Base-by-base conservation (phyloP, 2,113 vertebrate genomes). In the Desmodus rotundus region DNA sequence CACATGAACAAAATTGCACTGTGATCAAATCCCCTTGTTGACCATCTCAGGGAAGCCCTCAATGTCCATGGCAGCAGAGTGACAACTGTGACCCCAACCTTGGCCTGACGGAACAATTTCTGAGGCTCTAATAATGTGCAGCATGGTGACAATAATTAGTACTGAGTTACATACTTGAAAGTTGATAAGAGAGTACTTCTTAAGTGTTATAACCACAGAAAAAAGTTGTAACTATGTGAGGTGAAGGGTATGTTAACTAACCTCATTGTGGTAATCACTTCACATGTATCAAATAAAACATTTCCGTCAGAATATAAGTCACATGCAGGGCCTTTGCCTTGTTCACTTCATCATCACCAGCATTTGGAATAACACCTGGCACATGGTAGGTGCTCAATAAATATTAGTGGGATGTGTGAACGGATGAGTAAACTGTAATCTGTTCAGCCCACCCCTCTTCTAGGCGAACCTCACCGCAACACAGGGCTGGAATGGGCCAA, bases 1-100 rank as follows among this genome's bases (percentile, higher is more conserved):
- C 89, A 87, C 19, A 36, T 81, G 94, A 76, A 84, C 45, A 70
- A 54, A 87, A 72, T 3, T 54, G 38, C 41, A n/a, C 56, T 95
- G 33, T 38, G 45, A 65, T 52, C 70, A 86, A 43, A 70, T 36
- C 36, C 67, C 47, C 28, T 2, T 0, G 4, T 4, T 45, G 33
- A 63, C 82, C 72, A 65, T 72, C 56, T 54, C 4, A 3, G 83
- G 43, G 83, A 73, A 83, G 50, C 24, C 38, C 58, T 67, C 45
- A 9, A 17, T 3, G 22, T 12, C 41, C 47, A 7, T 0, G 20
- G 36, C 24, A 20, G 19, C 2, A 31, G 5, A 31, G 31, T 65
- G 56, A 36, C 1, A 9, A 61, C 0, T n/a, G 2, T 13, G n/a
- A 43, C 2, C 28, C 45, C 11, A 17, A 31, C 9, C 58, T 72